Evolutionary conservation across 1,140 invertebrate genomes (phyloP).

Genomic region (Drepana arcuata): DNA sequence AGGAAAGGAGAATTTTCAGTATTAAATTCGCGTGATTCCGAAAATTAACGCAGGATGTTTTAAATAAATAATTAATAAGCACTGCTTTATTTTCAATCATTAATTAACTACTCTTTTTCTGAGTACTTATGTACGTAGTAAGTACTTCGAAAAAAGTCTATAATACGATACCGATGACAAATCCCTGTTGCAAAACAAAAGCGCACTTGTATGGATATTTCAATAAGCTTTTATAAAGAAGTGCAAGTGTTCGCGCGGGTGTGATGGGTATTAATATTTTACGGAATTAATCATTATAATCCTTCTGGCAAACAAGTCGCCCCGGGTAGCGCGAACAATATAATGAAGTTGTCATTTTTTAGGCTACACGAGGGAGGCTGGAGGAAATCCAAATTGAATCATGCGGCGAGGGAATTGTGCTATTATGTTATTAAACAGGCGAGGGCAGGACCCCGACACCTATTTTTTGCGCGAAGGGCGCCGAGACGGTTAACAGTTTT

Average conservation of each 20-base stretch:
- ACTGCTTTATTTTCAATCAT: too few relatives aligned
- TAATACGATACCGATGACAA: too few relatives aligned
- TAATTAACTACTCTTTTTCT: too few relatives aligned
- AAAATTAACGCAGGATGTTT: too few relatives aligned
- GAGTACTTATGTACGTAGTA: too few relatives aligned
- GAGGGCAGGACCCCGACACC: slow-evolving; percentile 66
- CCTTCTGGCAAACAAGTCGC: slow-evolving; percentile 68
- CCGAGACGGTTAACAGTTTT: slow-evolving; percentile 69
- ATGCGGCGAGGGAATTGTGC: slow-evolving; percentile 74
- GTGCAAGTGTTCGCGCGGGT: slow-evolving; percentile 54
- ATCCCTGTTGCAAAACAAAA: slow-evolving; percentile 21
- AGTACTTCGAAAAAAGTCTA: too few relatives aligned
- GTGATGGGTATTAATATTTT: slow-evolving; percentile 67
- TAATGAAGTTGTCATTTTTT: slow-evolving; percentile 73
- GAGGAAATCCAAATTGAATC: slow-evolving; percentile 74
- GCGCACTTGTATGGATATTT: slow-evolving; percentile 40
- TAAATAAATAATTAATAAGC: too few relatives aligned
- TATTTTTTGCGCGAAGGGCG: slow-evolving; percentile 59
- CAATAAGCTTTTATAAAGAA: slow-evolving; percentile 41
- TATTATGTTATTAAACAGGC: slow-evolving; percentile 74
- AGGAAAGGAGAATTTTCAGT: too few relatives aligned
- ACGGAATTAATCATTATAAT: slow-evolving; percentile 72
- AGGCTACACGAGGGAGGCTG: slow-evolving; percentile 61
- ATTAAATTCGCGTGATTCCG: too few relatives aligned
- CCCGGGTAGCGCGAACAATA: slow-evolving; percentile 61